Base-by-base conservation (phyloP, 2,797 vertebrate genomes). In the Notolepis coatsorum region DNA sequence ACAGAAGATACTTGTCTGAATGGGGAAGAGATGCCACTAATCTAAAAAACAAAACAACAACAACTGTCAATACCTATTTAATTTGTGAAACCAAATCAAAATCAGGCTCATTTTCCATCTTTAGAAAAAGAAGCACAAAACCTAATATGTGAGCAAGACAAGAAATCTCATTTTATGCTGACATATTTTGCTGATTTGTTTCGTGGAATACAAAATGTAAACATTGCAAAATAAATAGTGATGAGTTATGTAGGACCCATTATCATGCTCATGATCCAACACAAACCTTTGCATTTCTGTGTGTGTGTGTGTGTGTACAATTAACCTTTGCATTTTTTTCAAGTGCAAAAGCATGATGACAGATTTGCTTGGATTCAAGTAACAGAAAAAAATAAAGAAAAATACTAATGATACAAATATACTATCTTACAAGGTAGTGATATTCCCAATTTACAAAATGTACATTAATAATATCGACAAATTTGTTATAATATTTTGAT, bases 221-320 rank as follows among this genome's bases (percentile, higher is more conserved):
- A 96, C 95, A 96, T 94, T 93, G 92, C 94, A 94, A 96, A 96
- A 97, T 97, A 97, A 96, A 97, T 96, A 96, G 94, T 94, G 95
- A 95, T 91, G 93, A 95, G 93, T 95, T 94, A 95, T 90, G 88
- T 90, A 92, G 93, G 94, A 96, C 92, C 94, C 90, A 90, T 92
- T 89, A 93, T 95, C 95, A 95, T 96, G 94, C 94, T 94, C 93
- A 94, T 93, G 93, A 96, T 94, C 94, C 92, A 91, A 82, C 79
- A 81, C 62, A 75, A 74, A 83, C 72, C 65, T 59, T 72, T 82
- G 83, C 84, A 84, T 61, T 73, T 72, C 53, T 48, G 8, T 18
- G 41, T 8, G 41, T 18, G 20, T 13, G 30, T 51, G 9, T 35
- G 49, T 52, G 23, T 62, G 33, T 42, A 35, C 49, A 53, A 39